Evolutionary conservation across 2,113 vertebrate genomes (phyloP).

Genomic region (Arenaria interpres): DNA sequence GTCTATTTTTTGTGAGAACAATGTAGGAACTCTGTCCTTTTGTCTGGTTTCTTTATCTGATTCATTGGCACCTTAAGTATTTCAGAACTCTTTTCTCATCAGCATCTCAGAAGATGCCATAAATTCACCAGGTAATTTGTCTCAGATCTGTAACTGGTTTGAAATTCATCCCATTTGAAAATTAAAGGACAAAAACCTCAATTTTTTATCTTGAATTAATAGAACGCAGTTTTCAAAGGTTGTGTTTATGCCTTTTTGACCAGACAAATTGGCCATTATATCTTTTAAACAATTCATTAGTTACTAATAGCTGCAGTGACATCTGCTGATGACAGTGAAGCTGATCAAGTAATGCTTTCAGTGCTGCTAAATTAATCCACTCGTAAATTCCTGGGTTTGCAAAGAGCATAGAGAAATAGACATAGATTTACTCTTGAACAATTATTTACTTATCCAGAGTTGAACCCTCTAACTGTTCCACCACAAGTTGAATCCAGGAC

Average conservation of each 20-base stretch:
- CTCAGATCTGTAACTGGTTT: slow-evolving; percentile 63
- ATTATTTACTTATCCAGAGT: background rate
- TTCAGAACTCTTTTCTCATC: slow-evolving; percentile 30
- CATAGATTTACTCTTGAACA: background rate
- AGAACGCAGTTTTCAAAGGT: slow-evolving; percentile 61
- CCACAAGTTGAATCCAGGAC: background rate
- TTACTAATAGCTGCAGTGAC: slow-evolving; percentile 74
- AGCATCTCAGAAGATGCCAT: slow-evolving; percentile 47
- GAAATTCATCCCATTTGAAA: slow-evolving; percentile 69
- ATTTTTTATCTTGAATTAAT: slow-evolving; percentile 64
- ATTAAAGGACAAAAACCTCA: slow-evolving; percentile 61
- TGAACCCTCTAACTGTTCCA: background rate
- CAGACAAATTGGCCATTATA: slow-evolving; percentile 73
- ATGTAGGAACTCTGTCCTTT: background rate
- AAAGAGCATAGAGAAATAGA: background rate
- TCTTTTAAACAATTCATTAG: slow-evolving; percentile 75
- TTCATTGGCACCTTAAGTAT: slow-evolving; percentile 11
- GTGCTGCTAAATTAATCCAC: slow-evolving; percentile 64
- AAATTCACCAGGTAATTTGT: slow-evolving; percentile 63
- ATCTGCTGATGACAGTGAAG: slow-evolving; percentile 76
- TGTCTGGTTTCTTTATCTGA: slow-evolving; percentile 44
- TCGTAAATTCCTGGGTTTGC: slow-evolving; percentile 17
- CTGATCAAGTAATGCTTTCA: slow-evolving; percentile 71
- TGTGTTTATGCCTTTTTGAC: slow-evolving; percentile 68
- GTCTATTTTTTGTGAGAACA: background rate